Evolutionary conservation across 2,797 vertebrate genomes (phyloP).

Genomic region (Xyrichtys novacula): DNA sequence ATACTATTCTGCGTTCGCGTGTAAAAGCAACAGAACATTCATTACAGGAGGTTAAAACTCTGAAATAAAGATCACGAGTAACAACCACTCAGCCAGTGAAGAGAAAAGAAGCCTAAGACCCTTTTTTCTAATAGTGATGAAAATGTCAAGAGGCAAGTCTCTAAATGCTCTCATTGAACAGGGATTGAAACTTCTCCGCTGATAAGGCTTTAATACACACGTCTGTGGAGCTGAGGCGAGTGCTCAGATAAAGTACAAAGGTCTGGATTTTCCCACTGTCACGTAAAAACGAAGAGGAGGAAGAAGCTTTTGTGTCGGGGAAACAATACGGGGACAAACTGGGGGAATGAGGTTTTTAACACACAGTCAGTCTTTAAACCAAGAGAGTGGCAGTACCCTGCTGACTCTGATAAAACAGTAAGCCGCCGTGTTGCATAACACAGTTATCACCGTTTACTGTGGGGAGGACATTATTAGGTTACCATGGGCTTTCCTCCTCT

Average conservation of each 20-base stretch:
- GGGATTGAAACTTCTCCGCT: slow-evolving; percentile 69
- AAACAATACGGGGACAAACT: slow-evolving; percentile 57
- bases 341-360: slow-evolving; percentile 45
- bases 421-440: slow-evolving; percentile 64
- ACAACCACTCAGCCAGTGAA: slow-evolving; percentile 25
- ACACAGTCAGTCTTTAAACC: slow-evolving; percentile 44
- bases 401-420: slow-evolving; percentile 59
- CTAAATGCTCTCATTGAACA: slow-evolving; percentile 66
- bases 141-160: slow-evolving; percentile 71
- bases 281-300: slow-evolving; percentile 1
- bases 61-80: slow-evolving; percentile 54
- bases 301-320: slow-evolving; percentile 55
- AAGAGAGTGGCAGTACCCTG: slow-evolving; percentile 51
- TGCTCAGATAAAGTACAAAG: slow-evolving; percentile 70
- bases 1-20: slow-evolving; percentile 44
- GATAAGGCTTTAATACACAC: slow-evolving; percentile 73
- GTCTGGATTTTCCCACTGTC: slow-evolving; percentile 63
- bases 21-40: slow-evolving; percentile 36
- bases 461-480: slow-evolving; percentile 70
- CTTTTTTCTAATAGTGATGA: slow-evolving; percentile 46
- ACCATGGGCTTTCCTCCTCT: slow-evolving; percentile 75
- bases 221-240: slow-evolving; percentile 52
- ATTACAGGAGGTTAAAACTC: slow-evolving; percentile 25
- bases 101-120: slow-evolving; percentile 35
- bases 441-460: slow-evolving; percentile 47